Percentiles rank a stretch among this genome's conserved stretches.
Conservation (phyloP, 2,888 invertebrate species). For the Caprella mutica region DNA sequence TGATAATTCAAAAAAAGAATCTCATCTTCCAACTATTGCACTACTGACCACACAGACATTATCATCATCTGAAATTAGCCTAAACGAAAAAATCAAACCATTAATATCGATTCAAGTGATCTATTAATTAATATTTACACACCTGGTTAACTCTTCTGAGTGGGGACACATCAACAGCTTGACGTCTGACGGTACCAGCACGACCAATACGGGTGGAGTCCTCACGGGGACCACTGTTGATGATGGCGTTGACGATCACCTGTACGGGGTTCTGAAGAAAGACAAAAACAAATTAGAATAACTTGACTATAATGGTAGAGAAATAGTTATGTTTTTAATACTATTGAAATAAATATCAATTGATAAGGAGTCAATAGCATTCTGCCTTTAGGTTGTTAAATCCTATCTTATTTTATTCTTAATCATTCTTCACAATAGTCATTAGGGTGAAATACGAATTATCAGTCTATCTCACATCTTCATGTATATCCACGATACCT, state of each 20-base stretch:
- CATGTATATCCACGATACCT: too few species aligned
- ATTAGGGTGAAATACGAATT: too few species aligned
- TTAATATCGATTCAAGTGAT: constrained; percentile 1
- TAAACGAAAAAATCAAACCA: too few species aligned
- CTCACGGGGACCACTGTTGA: constrained; percentile 98
- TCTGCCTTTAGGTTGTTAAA: not conserved
- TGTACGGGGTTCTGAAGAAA: constrained; percentile 35
- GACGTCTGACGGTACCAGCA: constrained; percentile 98
- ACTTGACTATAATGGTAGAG: too few species aligned
- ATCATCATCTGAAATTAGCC: not conserved
- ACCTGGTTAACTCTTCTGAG: constrained; percentile 90
- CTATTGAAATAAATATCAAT: too few species aligned
- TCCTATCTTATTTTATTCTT: too few species aligned
- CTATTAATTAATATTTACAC: too few species aligned
- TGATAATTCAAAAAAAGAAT: too few species aligned
- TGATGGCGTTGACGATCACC: constrained; percentile 83
- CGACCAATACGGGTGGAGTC: constrained; percentile 99
- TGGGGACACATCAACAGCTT: constrained; percentile 98
- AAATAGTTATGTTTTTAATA: too few species aligned
- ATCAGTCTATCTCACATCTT: too few species aligned
- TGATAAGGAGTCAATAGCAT: too few species aligned
- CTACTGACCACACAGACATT: not conserved
- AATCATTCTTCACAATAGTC: too few species aligned
- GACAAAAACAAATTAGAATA: not conserved
- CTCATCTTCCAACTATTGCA: not conserved